Evolutionary conservation across 1,140 invertebrate species (phyloP).

Genomic region (Arctopsyche grandis): DNA sequence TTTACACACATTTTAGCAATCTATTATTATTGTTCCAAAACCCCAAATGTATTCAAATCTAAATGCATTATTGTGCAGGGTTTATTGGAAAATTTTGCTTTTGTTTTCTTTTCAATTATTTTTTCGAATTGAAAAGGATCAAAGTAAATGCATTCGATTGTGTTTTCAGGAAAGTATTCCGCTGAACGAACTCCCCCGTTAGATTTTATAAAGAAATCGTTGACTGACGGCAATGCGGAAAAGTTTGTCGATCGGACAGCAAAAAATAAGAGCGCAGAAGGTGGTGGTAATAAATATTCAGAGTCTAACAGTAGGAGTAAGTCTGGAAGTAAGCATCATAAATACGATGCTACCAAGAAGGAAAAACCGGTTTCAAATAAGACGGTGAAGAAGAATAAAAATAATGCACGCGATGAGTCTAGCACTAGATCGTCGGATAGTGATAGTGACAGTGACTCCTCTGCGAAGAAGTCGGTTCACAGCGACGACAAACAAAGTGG

Average conservation of each 20-base stretch:
- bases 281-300: slow-evolving; percentile 23
- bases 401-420: slow-evolving; percentile 12
- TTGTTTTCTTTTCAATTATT: neutral
- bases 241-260: slow-evolving; percentile 35
- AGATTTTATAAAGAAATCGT: slow-evolving; percentile 40
- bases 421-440: slow-evolving; percentile 33
- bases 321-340: slow-evolving; percentile 11
- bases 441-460: slow-evolving; percentile 45
- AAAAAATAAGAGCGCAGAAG: slow-evolving; percentile 9
- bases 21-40: too few species aligned
- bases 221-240: slow-evolving; percentile 15
- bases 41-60: neutral
- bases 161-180: slow-evolving; percentile 50
- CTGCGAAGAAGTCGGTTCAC: slow-evolving; percentile 32
- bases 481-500: slow-evolving; percentile 15
- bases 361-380: neutral
- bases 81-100: neutral
- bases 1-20: neutral
- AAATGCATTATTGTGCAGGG: neutral
- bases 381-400: slow-evolving; percentile 14
- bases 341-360: neutral
- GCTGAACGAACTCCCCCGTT: slow-evolving; percentile 44
- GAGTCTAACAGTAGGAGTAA: neutral
- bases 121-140: neutral
- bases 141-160: slow-evolving; percentile 45